Evolutionary conservation across 1,140 invertebrate genomes (phyloP).

Genomic region (Tetramorium parvispinum): DNA sequence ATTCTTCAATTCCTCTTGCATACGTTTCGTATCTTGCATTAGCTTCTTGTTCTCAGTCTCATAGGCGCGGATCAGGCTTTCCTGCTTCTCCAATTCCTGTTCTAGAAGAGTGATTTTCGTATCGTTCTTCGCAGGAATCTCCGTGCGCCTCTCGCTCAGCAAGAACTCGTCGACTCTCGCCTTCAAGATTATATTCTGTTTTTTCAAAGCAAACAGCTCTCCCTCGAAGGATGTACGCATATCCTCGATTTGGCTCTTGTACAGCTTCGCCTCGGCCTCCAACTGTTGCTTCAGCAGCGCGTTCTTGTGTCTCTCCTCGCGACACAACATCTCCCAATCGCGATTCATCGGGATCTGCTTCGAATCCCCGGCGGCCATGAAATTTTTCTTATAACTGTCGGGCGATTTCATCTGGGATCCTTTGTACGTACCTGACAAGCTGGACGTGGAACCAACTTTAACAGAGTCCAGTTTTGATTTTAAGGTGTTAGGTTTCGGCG

Average conservation of each 20-base stretch:
- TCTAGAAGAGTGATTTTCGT: conserved; percentile 76
- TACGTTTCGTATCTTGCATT: conserved; percentile 78
- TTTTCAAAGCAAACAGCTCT: conserved; percentile 82
- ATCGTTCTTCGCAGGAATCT: conserved; percentile 64
- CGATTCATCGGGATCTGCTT: conserved; percentile 64
- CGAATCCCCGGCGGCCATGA: conserved; percentile 77
- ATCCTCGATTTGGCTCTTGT: conserved; percentile 81
- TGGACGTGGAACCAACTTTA: conserved; percentile 67
- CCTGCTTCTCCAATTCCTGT: conserved; percentile 81
- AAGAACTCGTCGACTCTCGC: conserved; percentile 80
- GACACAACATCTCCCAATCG: conserved; percentile 81
- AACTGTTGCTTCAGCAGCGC: conserved; percentile 80
- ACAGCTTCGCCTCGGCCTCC: conserved; percentile 80
- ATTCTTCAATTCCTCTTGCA: conserved; percentile 79
- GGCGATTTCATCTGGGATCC: conserved; percentile 60
- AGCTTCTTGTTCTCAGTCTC: conserved; percentile 82
- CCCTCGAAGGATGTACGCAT: conserved; percentile 82
- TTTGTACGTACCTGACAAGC: conserved; percentile 54
- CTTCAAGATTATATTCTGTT: conserved; percentile 83
- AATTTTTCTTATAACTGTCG: conserved; percentile 59
- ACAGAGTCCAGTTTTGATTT: conserved; percentile 66
- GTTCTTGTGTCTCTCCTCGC: conserved; percentile 82
- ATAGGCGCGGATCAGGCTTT: conserved; percentile 80
- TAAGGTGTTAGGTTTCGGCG: conserved; percentile 54
- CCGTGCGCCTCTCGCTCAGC: conserved; percentile 71